Base-by-base conservation (phyloP, 2,888 invertebrate species). In the Habrosyne pyritoides region DNA sequence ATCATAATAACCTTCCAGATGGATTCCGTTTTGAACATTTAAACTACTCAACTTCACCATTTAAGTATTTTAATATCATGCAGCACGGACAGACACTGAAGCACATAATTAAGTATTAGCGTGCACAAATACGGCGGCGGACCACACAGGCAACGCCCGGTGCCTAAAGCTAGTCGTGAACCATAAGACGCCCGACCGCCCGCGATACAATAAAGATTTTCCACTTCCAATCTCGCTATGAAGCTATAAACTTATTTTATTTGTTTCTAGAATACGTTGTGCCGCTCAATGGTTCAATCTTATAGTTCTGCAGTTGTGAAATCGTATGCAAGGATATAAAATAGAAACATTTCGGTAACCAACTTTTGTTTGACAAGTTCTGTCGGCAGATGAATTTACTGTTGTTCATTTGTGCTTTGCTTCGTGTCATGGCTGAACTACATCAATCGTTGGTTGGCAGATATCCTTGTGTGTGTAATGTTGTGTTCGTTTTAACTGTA, bases 81-180 rank as follows among this genome's bases (percentile, higher is more conserved):
- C 8, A 8, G 5, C 18, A 18, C 10, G 3, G 18, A 26, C 21
- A 28, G 18, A 28, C 18, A 18, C 42, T 42, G 8, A 56, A 51
- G 56, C 54, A 58, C 61, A 72, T 75, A 80, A 79, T 83, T 83
- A 79, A 75, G 71, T 66, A 71, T 67, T 71, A 73, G 71, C 65
- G 64, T 55, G 63, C 57, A 64, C 68, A 78, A 79, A 79, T 67
- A 75, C 66, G 64, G 76, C 70, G 71, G 75, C 63, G 64, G 89
- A 87, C 89, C 90, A 88, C 89, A 89, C 90, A 83, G 72, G 75
- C 77, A 66, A 77, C 69, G 68, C 70, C 79, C 71, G 73, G 71
- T 64, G 89, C 89, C 88, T 57, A 67, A 61, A 88, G 89, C 85
- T 79, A 85, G 82, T 89, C 90, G 88, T 89, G 89, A 81, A 79